A percentile compares a stretch with the other conserved stretches of the same genome.
Conservation (phyloP, 2,888 invertebrate species). For the Plutella xylostella region DNA sequence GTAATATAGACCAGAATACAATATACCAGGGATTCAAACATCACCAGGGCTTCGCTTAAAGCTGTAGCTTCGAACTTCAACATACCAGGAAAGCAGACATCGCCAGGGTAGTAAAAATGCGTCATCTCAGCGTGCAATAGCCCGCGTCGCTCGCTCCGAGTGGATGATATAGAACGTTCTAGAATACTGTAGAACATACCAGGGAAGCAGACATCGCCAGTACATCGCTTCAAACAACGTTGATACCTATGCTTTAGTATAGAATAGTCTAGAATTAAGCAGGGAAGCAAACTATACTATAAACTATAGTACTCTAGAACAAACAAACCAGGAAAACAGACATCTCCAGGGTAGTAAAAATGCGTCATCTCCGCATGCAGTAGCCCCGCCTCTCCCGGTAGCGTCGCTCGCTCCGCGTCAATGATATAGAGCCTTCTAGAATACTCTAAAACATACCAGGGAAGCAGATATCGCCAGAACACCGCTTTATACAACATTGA, state of each 20-base stretch:
- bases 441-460: neutral
- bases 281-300: neutral
- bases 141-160: slow-evolving; percentile 92
- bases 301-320: too few relatives aligned
- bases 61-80: too few relatives aligned
- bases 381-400: slow-evolving; percentile 91
- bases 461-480: neutral
- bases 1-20: too few relatives aligned
- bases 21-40: too few relatives aligned
- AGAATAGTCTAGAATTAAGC: neutral
- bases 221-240: too few relatives aligned
- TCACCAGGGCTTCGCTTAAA: too few relatives aligned
- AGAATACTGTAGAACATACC: too few relatives aligned
- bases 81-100: slow-evolving; percentile 89
- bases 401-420: slow-evolving; percentile 80
- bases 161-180: too few relatives aligned
- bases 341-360: slow-evolving; percentile 95
- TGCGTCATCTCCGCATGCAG: slow-evolving; percentile 97
- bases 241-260: too few relatives aligned
- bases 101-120: slow-evolving; percentile 95
- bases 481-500: too few relatives aligned
- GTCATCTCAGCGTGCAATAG: slow-evolving; percentile 96
- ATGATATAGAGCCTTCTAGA: too few relatives aligned
- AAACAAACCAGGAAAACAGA: slow-evolving; percentile 90
- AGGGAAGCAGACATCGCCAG: neutral